Base-by-base conservation (phyloP, 2,113 vertebrate species). In the Neotoma lepida region DNA sequence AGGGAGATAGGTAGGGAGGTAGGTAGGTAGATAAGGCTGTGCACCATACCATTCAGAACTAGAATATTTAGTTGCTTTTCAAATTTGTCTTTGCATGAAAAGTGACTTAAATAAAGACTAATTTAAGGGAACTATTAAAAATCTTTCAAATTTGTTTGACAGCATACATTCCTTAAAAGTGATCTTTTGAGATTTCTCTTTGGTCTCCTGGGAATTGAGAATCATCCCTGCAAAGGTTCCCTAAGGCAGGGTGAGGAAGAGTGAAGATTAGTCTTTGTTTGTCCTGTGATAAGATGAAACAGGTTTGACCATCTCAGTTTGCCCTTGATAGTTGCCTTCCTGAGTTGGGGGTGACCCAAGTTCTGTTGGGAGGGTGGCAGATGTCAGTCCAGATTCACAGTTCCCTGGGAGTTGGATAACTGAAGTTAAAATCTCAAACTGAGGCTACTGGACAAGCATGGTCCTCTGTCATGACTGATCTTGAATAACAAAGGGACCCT, bases 11-110 rank as follows among this genome's bases (percentile, higher is more conserved):
- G 12, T 51, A 51, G 14, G 51, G 12, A 51, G 14, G 49, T 49
- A 49, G 7, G 46, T 76, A 73, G 44, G 80, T 76, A 95, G 49
- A 76, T 22, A 93, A 84, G 18, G 17, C 49, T 81, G 13, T 86
- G 1, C 3, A 58, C 71, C 20, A 28, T 44, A 96, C 41, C 18
- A 82, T 93, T 88, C 35, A 92, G 56, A 85, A 66, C 24, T 84
- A 93, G 77, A 84, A 68, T 78, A 24, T 88, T 41, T 78, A 70
- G 14, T 80, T 93, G 44, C 26, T n/a, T 96, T 94, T 91, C 76
- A 41, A 66, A 56, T 78, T 94, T 89, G 58, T 58, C 49, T 93
- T 73, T 92, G 1, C 24, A n/a, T 96, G 84, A 61, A 33, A 90
- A 94, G 35, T 90, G 26, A 74, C 35, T 89, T 94, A 87, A 84